Base-by-base conservation (phyloP, 1,140 invertebrate genomes). In the Lepidurus packardi region DNA sequence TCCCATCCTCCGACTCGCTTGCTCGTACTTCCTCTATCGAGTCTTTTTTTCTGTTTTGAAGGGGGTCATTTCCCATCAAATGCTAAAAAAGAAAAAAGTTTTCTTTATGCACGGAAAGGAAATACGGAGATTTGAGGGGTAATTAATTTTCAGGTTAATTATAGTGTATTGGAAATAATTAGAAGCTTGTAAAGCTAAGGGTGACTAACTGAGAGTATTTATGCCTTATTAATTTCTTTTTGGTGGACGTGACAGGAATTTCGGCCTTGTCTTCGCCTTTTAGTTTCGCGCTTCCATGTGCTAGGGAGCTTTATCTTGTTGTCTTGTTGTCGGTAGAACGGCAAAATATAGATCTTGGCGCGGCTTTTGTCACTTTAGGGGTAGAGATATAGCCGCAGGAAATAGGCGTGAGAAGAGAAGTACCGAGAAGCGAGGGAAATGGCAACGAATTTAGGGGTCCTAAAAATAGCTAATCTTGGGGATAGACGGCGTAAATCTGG, bases 271-370 rank as follows among this genome's bases (percentile, higher is more conserved):
- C 13, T 16, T 65, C 53, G 53, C 9, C 53, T 65, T 65, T 65
- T 65, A 7, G 53, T 65, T 65, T 47, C 53, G 9, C 53, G 21
- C 53, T 65, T 65, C 53, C 53, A 21, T 11, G 53, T 65, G 53
- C 53, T 65, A 65, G 9, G 53, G 53, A 21, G 34, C 34, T 21
- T 65, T 65, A 65, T 65, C 53, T 21, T 13, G 53, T 65, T 13
- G 21, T 65, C 53, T 21, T 65, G 53, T 65, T 65, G 53, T 65
- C 16, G 16, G 53, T 21, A n/a, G 10, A 65, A 65, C 21, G 53
- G 53, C 53, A 65, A 65, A 65, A 65, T 65, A 65, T 65, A 65
- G 53, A 65, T 65, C 53, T 65, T 65, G 53, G 53, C 53, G 53
- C 53, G 53, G 53, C 53, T 65, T 65, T 65, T 65, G 16, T 65